Conservation (phyloP, 2,797 vertebrate species). For the Phaenicophaeus curvirostris region DNA sequence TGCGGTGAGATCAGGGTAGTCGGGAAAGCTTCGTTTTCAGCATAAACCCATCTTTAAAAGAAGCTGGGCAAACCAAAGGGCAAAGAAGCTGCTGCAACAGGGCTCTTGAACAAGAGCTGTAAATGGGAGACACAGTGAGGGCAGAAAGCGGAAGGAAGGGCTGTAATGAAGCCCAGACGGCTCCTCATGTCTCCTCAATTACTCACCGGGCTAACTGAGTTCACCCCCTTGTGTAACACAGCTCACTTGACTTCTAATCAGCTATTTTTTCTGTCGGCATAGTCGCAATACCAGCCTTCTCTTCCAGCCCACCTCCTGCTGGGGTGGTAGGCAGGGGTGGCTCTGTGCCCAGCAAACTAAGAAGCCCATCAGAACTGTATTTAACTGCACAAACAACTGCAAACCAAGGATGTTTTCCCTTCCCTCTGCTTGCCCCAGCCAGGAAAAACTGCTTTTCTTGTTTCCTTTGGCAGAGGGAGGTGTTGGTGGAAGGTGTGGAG, state of each 20-base stretch:
- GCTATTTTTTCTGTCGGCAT: background rate
- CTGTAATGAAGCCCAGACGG: conserved; percentile 9
- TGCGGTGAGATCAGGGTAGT: background rate
- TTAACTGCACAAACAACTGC: background rate
- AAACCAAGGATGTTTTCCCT: background rate
- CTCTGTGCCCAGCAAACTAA: background rate
- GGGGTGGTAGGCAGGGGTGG: background rate
- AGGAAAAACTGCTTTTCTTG: background rate
- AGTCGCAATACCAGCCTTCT: background rate
- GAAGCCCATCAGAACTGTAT: accelerated
- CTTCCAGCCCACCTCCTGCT: background rate
- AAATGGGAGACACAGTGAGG: background rate
- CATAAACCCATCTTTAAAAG: background rate
- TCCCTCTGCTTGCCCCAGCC: background rate
- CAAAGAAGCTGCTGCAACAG: background rate
- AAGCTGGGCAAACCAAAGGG: background rate
- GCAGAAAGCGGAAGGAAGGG: conserved; percentile 45
- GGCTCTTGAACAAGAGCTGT: background rate
- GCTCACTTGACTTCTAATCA: background rate
- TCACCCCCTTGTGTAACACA: conserved; percentile 44
- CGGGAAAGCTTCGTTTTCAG: background rate
- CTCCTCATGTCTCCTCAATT: conserved; percentile 35
- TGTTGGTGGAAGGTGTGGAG: background rate
- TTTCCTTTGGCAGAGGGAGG: background rate
- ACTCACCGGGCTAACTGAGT: conserved; percentile 8